Evolutionary conservation across 2,888 invertebrate species (phyloP).

Genomic region (Parnassius apollo): DNA sequence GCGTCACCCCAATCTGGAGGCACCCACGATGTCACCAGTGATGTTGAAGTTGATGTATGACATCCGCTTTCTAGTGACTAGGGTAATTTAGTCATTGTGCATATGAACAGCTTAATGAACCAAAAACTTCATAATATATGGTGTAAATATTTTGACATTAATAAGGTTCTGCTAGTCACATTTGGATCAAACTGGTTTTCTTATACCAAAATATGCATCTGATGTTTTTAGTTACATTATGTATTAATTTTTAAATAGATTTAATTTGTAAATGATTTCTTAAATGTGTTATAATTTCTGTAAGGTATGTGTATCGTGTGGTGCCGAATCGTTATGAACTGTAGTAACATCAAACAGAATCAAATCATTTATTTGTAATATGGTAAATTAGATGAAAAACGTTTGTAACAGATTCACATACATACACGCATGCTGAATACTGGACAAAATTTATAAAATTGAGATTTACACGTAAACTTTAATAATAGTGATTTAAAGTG

Average conservation of each 20-base stretch:
- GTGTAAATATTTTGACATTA: slow-evolving; percentile 8
- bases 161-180: slow-evolving; percentile 15
- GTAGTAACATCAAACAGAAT: slow-evolving; percentile 1
- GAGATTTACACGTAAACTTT: no score
- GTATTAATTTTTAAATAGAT: neutral
- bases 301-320: slow-evolving; percentile 2
- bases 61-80: slow-evolving; percentile 61
- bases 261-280: neutral
- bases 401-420: no score
- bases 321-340: slow-evolving; percentile 9
- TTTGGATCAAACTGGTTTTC: slow-evolving; percentile 11
- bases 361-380: no score
- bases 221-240: neutral
- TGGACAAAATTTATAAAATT: no score
- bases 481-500: no score
- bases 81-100: slow-evolving; percentile 31
- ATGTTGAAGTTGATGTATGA: slow-evolving; percentile 75
- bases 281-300: neutral
- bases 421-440: no score
- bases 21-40: slow-evolving; percentile 59
- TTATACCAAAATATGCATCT: slow-evolving; percentile 13
- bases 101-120: slow-evolving; percentile 3
- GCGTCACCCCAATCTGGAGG: slow-evolving; percentile 54
- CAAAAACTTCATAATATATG: slow-evolving; percentile 12
- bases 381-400: no score